Evolutionary conservation across 2,888 invertebrate species (phyloP).

Genomic region (Anthophora plumipes): DNA sequence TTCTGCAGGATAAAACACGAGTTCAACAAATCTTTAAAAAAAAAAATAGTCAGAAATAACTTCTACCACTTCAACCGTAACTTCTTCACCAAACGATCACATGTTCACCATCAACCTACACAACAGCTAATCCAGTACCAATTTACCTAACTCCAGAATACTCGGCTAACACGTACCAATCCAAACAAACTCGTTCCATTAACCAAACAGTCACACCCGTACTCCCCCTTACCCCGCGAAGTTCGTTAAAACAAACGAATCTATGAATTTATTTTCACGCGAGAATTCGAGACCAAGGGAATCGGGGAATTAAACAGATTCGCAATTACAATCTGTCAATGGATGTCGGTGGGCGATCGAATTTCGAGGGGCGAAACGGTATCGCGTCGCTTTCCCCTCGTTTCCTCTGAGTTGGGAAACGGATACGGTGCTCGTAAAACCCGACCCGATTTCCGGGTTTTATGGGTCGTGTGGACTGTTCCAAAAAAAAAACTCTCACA

Average conservation of each 20-base stretch:
- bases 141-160: not conserved
- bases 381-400: conserved; percentile 9
- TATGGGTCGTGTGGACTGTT: conserved; percentile 19
- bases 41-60: no score
- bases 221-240: not conserved
- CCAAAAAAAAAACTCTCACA: not conserved
- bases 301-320: conserved; percentile 22
- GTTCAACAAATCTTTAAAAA: no score
- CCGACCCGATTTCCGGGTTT: conserved; percentile 12
- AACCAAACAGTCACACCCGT: not conserved
- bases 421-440: conserved; percentile 31
- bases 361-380: not conserved
- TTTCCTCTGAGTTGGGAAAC: conserved; percentile 3
- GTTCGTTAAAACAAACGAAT: conserved; percentile 32
- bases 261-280: conserved; percentile 14
- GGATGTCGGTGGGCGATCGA: not conserved
- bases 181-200: conserved; percentile 9
- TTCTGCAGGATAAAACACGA: no score
- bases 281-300: not conserved
- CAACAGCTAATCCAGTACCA: conserved; percentile 9
- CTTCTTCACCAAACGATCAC: not conserved
- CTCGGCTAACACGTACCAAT: not conserved
- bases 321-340: conserved; percentile 22
- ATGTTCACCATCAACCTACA: conserved; percentile 2
- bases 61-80: not conserved